Percentiles rank a stretch among this genome's conserved stretches.
These are phyloP conservation scores for Smithornis capensis DNA, from an alignment of 2,113 vertebrate genomes.

Conservation along the genomic window DNA sequence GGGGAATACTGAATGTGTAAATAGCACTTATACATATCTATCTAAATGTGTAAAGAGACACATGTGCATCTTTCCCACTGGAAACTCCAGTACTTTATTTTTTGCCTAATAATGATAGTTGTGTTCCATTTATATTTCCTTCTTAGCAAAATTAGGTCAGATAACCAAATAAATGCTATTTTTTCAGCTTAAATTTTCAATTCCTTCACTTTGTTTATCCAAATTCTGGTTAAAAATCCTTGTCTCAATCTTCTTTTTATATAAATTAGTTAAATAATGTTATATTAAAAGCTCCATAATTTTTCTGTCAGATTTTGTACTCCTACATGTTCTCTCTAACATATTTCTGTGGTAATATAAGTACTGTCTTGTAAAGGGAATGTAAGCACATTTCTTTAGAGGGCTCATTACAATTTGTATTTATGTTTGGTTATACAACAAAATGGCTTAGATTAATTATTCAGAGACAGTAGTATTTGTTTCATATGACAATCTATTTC, in stretches of 20 bases:
- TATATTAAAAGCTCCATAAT: background rate
- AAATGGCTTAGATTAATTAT: conserved; percentile 10
- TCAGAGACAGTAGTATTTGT: background rate
- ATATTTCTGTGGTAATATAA: background rate
- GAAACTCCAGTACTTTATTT: background rate
- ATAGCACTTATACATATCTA: background rate
- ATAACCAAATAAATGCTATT: background rate
- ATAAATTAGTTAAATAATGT: background rate
- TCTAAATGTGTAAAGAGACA: background rate
- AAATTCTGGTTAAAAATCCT: background rate
- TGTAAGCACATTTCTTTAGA: background rate
- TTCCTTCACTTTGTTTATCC: background rate
- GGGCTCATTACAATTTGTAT: background rate
- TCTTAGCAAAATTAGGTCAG: background rate
- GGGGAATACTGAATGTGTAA: background rate
- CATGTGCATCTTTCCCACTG: fast-evolving
- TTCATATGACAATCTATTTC: background rate
- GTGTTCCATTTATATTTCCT: background rate
- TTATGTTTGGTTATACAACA: background rate
- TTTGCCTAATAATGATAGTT: background rate
- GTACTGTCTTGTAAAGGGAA: background rate
- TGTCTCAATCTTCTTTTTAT: background rate
- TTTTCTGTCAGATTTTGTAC: background rate
- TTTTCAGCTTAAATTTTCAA: background rate
- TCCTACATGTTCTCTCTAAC: background rate